Percentiles rank a stretch among this genome's conserved stretches.
phyloP scores from a whole-genome alignment of 2,888 invertebrate genomes.

The Xanthostigma xanthostigma region DNA sequence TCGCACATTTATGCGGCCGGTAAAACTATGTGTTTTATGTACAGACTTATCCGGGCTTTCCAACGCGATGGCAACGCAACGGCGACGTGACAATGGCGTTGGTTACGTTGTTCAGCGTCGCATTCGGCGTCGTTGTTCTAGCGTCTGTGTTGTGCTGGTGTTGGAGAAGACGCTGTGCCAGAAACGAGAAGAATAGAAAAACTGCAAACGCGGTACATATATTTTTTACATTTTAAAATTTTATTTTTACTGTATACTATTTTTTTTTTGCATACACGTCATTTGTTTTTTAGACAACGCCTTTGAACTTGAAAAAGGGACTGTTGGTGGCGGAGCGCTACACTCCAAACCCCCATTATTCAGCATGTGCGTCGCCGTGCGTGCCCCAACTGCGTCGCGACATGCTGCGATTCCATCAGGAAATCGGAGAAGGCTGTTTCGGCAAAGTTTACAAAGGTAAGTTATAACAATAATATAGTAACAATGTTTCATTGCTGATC shows the following conservation, averaged over 20 bases:
- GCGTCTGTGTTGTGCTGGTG: neutral
- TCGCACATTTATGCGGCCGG: no score
- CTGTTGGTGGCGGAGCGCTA: constrained; percentile 54
- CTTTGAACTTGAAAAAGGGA: constrained; percentile 37
- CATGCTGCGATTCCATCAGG: constrained; percentile 52
- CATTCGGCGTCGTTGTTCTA: neutral
- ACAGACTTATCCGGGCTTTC: no score
- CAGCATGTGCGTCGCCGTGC: constrained; percentile 30
- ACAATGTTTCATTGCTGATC: no score
- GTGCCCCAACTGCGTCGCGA: constrained; percentile 49
- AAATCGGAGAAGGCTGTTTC: constrained; percentile 78
- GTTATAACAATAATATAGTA: constrained; percentile 8
- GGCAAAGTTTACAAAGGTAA: constrained; percentile 80
- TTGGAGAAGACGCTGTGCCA: neutral
- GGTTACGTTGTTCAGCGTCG: neutral
- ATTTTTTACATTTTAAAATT: constrained; percentile 5
- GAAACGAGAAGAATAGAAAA: constrained; percentile 13
- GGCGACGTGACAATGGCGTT: neutral
- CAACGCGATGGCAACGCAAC: no score
- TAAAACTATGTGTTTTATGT: no score
- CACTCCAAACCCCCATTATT: constrained; percentile 64
- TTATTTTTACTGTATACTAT: no score
- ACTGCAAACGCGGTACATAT: constrained; percentile 29
- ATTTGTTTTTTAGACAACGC: constrained; percentile 23
- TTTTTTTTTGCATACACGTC: no score